These are phyloP conservation scores for Erebia epiphron DNA, from an alignment of 2,888 invertebrate species.

Conservation along the genomic window DNA sequence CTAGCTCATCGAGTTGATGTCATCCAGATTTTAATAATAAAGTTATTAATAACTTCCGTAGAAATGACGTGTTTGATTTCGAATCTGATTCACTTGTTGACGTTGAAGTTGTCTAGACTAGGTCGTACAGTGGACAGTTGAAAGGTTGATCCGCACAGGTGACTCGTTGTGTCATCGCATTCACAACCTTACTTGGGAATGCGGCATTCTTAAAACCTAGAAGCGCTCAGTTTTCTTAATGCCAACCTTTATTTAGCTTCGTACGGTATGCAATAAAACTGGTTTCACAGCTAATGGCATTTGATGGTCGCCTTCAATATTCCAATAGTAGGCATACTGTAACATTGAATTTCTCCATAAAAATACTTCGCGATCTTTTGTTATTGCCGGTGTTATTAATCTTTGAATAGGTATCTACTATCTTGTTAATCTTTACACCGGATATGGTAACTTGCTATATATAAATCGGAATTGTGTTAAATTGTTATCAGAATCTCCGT, in stretches of 20 bases:
- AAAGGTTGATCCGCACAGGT: conserved; percentile 42
- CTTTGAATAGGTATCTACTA: neutral
- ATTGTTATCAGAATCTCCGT: neutral
- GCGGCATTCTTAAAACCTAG: conserved; percentile 42
- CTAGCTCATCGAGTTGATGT: conserved; percentile 33
- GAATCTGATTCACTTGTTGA: conserved; percentile 39
- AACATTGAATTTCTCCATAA: conserved; percentile 36
- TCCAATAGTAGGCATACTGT: conserved; percentile 28
- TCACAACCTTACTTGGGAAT: conserved; percentile 40
- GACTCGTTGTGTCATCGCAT: conserved; percentile 42
- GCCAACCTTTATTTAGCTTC: conserved; percentile 38
- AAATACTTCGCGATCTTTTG: neutral
- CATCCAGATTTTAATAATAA: conserved; percentile 34
- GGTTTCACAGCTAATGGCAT: conserved; percentile 37
- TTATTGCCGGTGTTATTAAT: neutral
- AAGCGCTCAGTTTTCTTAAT: conserved; percentile 34
- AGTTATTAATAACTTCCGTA: conserved; percentile 36
- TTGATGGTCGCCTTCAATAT: conserved; percentile 38
- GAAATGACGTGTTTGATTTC: conserved; percentile 36
- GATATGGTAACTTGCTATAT: conserved; percentile 12
- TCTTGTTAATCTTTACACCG: conserved; percentile 5
- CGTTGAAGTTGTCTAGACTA: conserved; percentile 35
- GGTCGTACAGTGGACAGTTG: conserved; percentile 28
- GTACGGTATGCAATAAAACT: conserved; percentile 37
- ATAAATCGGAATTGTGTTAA: conserved; percentile 6